Conservation (phyloP, 1,140 invertebrate genomes). For the Potamilus streckersoni region DNA sequence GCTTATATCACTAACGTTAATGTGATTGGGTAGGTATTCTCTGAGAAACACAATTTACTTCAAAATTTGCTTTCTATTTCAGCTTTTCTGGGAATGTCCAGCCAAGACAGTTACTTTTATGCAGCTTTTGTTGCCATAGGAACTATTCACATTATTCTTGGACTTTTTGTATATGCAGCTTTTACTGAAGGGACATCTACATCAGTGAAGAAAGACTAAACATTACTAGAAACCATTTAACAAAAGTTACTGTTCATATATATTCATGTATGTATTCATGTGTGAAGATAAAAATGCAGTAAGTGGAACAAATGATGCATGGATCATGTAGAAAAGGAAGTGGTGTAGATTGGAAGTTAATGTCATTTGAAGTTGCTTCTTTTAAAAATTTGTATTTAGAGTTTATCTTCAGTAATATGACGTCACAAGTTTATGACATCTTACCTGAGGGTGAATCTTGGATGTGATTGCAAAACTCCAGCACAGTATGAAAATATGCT, state of each 20-base stretch:
- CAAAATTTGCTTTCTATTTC: constrained; percentile 31
- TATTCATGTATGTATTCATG: not conserved
- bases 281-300: not conserved
- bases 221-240: not conserved
- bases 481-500: no score
- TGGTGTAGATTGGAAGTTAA: no score
- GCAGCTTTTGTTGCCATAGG: constrained; percentile 81
- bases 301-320: not conserved
- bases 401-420: no score
- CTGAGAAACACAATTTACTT: not conserved
- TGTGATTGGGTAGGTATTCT: not conserved
- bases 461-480: no score
- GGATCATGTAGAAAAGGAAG: no score
- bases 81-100: constrained; percentile 73
- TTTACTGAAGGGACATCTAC: constrained; percentile 73
- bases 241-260: not conserved
- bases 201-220: constrained; percentile 36
- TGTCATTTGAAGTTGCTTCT: no score
- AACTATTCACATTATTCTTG: constrained; percentile 83
- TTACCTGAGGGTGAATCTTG: no score
- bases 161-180: constrained; percentile 81
- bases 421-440: no score
- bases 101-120: constrained; percentile 73
- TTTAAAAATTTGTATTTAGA: no score
- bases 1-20: no score